phyloP scores from a whole-genome alignment of 2,113 vertebrate genomes.

The Turnix velox region DNA sequence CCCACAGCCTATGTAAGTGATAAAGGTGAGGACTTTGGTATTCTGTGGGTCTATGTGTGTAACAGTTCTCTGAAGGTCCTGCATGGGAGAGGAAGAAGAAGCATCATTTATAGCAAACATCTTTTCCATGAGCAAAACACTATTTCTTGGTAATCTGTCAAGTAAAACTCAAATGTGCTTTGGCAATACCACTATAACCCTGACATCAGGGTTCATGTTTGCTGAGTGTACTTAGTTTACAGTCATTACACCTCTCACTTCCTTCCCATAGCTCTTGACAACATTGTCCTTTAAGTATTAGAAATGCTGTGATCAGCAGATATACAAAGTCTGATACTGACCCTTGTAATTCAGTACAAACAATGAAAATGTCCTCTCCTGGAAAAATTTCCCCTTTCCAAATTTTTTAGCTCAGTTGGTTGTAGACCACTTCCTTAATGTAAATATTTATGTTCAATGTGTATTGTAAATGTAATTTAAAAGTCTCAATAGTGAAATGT shows the following conservation, averaged over 20 bases:
- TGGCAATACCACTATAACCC: neutral
- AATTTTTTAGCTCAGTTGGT: neutral
- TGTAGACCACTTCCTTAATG: neutral
- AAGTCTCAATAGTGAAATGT: neutral
- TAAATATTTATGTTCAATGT: neutral
- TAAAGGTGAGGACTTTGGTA: conserved; percentile 85
- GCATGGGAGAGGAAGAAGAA: neutral
- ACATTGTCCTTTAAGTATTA: neutral
- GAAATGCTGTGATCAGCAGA: neutral
- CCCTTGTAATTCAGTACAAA: neutral
- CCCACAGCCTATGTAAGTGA: conserved; percentile 93
- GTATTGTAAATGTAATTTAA: neutral
- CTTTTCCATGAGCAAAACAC: neutral
- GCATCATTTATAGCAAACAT: neutral
- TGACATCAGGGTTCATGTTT: neutral
- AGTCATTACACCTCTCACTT: conserved; percentile 26
- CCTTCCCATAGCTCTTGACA: conserved; percentile 45
- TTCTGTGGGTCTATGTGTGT: conserved; percentile 74
- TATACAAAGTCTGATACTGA: neutral
- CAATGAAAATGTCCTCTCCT: neutral
- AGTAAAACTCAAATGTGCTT: neutral
- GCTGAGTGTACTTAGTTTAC: neutral
- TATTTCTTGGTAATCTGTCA: neutral
- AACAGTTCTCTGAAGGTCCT: conserved; percentile 84
- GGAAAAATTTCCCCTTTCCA: neutral